phyloP scores from a whole-genome alignment of 2,113 vertebrate genomes.

The Misgurnus anguillicaudatus region DNA sequence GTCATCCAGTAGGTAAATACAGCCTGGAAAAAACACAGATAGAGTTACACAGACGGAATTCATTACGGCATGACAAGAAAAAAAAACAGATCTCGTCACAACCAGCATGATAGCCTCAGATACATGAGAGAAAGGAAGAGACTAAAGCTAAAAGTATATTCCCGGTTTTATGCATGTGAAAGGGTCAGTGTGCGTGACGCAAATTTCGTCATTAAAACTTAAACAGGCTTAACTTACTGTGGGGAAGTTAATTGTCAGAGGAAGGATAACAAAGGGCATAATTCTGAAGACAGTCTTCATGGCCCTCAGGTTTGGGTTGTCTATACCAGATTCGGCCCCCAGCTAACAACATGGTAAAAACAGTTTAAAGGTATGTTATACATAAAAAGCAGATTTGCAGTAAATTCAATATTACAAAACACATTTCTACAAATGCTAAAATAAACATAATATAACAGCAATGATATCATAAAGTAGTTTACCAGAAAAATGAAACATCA shows the following conservation, averaged over 20 bases:
- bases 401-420: too few relatives aligned
- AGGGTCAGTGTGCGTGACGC: too few relatives aligned
- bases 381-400: too few relatives aligned
- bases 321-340: slow-evolving; percentile 83
- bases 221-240: slow-evolving; percentile 75
- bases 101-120: neutral
- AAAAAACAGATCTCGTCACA: neutral
- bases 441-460: too few relatives aligned
- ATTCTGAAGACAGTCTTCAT: slow-evolving; percentile 85
- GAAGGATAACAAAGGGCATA: slow-evolving; percentile 84
- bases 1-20: slow-evolving; percentile 90
- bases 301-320: slow-evolving; percentile 79
- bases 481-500: too few relatives aligned
- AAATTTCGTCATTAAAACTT: too few relatives aligned
- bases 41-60: slow-evolving; percentile 12
- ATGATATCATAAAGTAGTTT: too few relatives aligned
- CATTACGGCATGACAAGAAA: neutral
- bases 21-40: slow-evolving; percentile 69
- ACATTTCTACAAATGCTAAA: too few relatives aligned
- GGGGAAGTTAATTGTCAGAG: slow-evolving; percentile 86
- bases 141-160: too few relatives aligned
- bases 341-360: slow-evolving; percentile 62
- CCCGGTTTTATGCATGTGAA: too few relatives aligned
- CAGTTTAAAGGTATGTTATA: neutral
- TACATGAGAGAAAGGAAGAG: neutral